Conservation (phyloP, 1,140 invertebrate genomes). For the Helicoverpa zea region DNA sequence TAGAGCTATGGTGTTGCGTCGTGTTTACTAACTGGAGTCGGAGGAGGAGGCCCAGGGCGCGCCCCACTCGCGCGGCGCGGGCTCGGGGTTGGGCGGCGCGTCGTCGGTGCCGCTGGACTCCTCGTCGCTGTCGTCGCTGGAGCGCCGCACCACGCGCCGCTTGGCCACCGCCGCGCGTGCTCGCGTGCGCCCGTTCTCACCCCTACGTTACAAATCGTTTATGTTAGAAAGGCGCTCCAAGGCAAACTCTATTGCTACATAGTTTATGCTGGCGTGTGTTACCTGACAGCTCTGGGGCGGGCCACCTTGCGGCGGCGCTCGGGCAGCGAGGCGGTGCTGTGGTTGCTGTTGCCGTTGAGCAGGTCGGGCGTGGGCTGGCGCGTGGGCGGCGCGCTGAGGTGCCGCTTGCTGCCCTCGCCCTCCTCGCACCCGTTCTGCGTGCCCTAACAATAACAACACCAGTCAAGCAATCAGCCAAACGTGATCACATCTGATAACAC, state of each 20-base stretch:
- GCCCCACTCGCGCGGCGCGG: conserved; percentile 83
- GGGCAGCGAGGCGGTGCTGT: conserved; percentile 81
- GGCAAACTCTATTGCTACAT: too few relatives aligned
- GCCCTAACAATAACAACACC: conserved; percentile 60
- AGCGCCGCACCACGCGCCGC: conserved; percentile 74
- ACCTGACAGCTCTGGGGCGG: conserved; percentile 72
- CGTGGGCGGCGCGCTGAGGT: conserved; percentile 80
- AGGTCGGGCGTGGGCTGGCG: conserved; percentile 81
- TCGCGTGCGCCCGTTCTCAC: conserved; percentile 75
- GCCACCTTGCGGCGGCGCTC: conserved; percentile 78
- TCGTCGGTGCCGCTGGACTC: conserved; percentile 81
- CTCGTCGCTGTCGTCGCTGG: conserved; percentile 80
- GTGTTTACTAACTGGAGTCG: conserved; percentile 73
- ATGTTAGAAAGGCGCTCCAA: too few relatives aligned
- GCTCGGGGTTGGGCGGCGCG: conserved; percentile 76
- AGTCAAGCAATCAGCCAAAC: background rate
- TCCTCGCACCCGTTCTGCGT: conserved; percentile 71
- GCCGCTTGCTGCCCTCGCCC: conserved; percentile 71
- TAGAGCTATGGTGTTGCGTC: too few relatives aligned
- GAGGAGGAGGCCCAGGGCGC: conserved; percentile 84
- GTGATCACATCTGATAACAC: conserved; percentile 4
- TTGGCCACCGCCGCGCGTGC: conserved; percentile 77
- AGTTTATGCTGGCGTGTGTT: background rate
- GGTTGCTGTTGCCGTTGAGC: conserved; percentile 84
- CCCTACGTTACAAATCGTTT: conserved; percentile 55